These are phyloP conservation scores for Epinephelus moara DNA, from an alignment of 2,113 vertebrate genomes.

Conservation along the genomic window DNA sequence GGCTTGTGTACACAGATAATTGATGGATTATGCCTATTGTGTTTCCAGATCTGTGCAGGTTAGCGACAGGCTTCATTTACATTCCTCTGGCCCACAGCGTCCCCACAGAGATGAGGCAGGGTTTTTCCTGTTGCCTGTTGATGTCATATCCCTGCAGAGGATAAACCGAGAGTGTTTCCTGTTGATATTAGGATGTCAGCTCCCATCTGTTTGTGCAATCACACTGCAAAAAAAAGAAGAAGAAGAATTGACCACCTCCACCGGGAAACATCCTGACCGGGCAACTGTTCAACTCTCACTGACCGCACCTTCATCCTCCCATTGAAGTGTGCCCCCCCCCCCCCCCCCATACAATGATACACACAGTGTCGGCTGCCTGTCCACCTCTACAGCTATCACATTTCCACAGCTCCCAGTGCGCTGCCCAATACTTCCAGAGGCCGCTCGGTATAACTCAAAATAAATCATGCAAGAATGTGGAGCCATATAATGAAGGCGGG, in stretches of 20 bases:
- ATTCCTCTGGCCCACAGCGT: constrained; percentile 37
- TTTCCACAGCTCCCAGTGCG: constrained; percentile 34
- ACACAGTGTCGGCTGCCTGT: constrained; percentile 33
- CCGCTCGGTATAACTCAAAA: constrained; percentile 9
- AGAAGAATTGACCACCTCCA: constrained; percentile 18
- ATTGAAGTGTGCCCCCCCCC: constrained; percentile 36
- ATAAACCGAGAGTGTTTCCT: constrained; percentile 72
- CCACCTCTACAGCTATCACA: constrained; percentile 30
- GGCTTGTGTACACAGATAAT: constrained; percentile 21
- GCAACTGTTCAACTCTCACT: constrained; percentile 49
- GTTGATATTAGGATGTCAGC: constrained; percentile 70
- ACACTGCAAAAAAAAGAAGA: constrained; percentile 16
- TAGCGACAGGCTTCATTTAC: constrained; percentile 41
- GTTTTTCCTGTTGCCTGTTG: constrained; percentile 59
- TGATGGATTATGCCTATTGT: constrained; percentile 32
- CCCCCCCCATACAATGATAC: neutral
- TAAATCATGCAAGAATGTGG: constrained; percentile 35
- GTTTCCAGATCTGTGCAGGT: constrained; percentile 61
- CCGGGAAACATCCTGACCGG: constrained; percentile 49
- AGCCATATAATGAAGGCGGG: neutral
- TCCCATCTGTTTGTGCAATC: constrained; percentile 69
- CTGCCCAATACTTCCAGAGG: constrained; percentile 20
- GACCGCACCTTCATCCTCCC: constrained; percentile 68
- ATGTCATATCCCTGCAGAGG: constrained; percentile 71
- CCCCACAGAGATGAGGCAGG: constrained; percentile 35